Evolutionary conservation across 2,888 invertebrate species (phyloP).

Genomic region (Polydrusus tereticollis): DNA sequence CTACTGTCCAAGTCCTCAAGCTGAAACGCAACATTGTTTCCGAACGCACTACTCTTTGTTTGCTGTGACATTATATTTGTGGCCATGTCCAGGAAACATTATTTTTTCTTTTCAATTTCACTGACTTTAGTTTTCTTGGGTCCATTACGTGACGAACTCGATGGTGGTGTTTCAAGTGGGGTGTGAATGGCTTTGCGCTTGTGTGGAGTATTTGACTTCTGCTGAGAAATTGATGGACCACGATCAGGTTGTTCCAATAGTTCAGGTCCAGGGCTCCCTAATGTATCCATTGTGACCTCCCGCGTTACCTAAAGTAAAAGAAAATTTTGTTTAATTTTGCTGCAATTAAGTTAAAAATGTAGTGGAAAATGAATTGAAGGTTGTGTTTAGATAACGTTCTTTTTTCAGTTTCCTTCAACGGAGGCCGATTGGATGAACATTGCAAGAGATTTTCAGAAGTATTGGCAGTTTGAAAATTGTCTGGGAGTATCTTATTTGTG

Average conservation of each 20-base stretch:
- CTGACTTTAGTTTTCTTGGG: not conserved
- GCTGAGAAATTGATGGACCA: not conserved
- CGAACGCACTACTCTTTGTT: slow-evolving; percentile 17
- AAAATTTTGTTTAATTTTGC: not conserved
- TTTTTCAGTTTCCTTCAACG: slow-evolving; percentile 39
- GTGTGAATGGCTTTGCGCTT: not conserved
- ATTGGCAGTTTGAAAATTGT: slow-evolving; percentile 50
- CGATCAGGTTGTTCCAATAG: not conserved
- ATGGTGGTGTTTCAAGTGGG: not conserved
- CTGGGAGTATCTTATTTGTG: too few species aligned
- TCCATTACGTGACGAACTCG: not conserved
- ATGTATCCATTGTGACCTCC: not conserved
- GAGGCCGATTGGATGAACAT: slow-evolving; percentile 41
- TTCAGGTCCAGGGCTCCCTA: not conserved
- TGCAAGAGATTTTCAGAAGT: slow-evolving; percentile 44
- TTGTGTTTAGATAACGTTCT: not conserved
- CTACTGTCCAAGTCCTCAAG: slow-evolving; percentile 2
- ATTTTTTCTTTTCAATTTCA: slow-evolving; percentile 22
- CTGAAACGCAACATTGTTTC: slow-evolving; percentile 26
- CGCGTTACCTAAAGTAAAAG: not conserved
- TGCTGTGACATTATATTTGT: not conserved
- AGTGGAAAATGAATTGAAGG: slow-evolving; percentile 4
- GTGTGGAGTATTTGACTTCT: not conserved
- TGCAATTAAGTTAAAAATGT: not conserved
- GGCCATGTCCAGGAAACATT: slow-evolving; percentile 25